Evolutionary conservation across 2,113 vertebrate genomes (phyloP), one percentile per base, ranked within the genome.

Genomic region (Edolisoma coerulescens): DNA sequence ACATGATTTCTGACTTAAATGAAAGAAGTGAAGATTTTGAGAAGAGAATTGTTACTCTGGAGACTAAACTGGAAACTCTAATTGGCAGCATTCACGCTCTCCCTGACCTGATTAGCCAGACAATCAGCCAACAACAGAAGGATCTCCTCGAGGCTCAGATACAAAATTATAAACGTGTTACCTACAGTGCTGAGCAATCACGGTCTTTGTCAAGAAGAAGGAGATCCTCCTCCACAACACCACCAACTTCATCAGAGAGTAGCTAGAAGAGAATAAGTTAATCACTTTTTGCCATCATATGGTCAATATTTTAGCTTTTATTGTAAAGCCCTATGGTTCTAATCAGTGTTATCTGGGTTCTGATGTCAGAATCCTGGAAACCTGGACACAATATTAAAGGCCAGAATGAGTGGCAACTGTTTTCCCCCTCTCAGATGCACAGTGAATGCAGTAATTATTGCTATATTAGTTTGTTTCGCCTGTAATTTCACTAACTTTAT

Each of bases 271-370:
- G 97, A 98, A 97, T 97, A 95, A 97, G 97, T 98, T 98, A 94
- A 97, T 96, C 97, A 97, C 98, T 98, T 61, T 99, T 98, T 98
- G 98, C 99, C 99, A 99, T 99, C 98, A 99, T 99, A 99, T 99
- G 99, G 99, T 98, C 98, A 98, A 99, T 98, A 99, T 99, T 98
- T 98, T 98, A 98, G 98, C 99, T 99, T 99, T 99, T 99, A 99
- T 99, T 98, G 98, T 99, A 99, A 99, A 99, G 98, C 99, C 99
- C 98, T 99, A 99, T 98, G 98, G 98, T 99, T 99, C 99, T 99
- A 99, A 99, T 98, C 98, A 99, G 98, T 97, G 98, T 99, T 99
- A 98, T 98, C 98, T 98, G 97, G 98, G 98, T 99, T 99, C 99
- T 99, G 99, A 98, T 99, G 98, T 99, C 98, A 98, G 98, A 99